Evolutionary conservation across 2,797 vertebrate genomes (phyloP).

Genomic region (Aplochiton taeniatus): DNA sequence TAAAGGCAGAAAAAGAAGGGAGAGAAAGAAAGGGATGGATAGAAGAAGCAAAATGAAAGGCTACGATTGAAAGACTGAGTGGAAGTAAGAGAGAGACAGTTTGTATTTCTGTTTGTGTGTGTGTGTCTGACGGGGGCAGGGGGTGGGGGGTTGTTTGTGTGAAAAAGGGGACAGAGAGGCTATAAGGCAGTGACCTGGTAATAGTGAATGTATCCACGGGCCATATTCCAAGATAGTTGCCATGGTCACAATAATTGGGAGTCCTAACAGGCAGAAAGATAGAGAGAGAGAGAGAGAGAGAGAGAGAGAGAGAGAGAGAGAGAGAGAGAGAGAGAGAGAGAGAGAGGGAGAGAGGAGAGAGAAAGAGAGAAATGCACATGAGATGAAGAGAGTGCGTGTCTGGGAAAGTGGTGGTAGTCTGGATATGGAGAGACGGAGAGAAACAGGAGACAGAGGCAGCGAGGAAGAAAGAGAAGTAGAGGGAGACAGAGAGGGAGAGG

Average conservation of each 20-base stretch:
- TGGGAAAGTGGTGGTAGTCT: too few relatives aligned
- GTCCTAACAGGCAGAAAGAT: slow-evolving; percentile 43
- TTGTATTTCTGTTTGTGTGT: slow-evolving; percentile 8
- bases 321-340: neutral
- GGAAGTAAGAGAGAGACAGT: slow-evolving; percentile 26
- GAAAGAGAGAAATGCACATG: neutral
- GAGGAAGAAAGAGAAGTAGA: too few relatives aligned
- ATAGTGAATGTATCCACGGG: slow-evolving; percentile 74
- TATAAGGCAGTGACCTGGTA: slow-evolving; percentile 75
- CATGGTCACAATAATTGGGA: slow-evolving; percentile 79
- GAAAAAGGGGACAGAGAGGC: slow-evolving; percentile 48
- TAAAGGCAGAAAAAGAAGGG: neutral
- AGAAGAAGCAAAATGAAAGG: too few relatives aligned
- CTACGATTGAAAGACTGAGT: neutral
- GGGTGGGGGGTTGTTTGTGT: slow-evolving; percentile 30
- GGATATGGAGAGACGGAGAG: too few relatives aligned
- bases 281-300: slow-evolving; percentile 5
- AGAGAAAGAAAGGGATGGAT: too few relatives aligned
- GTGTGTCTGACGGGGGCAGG: slow-evolving; percentile 18
- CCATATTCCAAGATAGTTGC: slow-evolving; percentile 80
- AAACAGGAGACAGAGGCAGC: too few relatives aligned
- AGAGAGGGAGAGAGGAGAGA: neutral
- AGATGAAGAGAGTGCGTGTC: too few relatives aligned
- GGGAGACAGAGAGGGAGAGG: neutral
- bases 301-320: neutral